Evolutionary conservation across 2,888 invertebrate genomes (phyloP).

Genomic region (Cheilosia soror): DNA sequence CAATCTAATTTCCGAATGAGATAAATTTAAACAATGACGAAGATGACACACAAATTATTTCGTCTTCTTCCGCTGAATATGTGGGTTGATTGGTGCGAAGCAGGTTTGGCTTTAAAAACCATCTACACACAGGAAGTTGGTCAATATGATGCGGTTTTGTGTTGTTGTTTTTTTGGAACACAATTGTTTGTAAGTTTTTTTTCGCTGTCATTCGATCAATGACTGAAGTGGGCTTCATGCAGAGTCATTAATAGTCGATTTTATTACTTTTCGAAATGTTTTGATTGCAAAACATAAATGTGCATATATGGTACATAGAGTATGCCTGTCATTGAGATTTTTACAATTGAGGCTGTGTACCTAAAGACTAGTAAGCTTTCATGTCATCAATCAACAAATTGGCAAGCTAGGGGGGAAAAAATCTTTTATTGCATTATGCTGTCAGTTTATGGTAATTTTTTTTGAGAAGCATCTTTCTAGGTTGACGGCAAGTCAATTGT

Average conservation of each 20-base stretch:
- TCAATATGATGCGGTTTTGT: constrained; percentile 70
- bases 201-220: constrained; percentile 17
- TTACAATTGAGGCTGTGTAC: constrained; percentile 24
- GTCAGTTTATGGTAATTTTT: constrained; percentile 36
- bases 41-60: constrained; percentile 56
- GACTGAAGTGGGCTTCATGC: constrained; percentile 52
- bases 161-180: constrained; percentile 34
- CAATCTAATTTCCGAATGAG: constrained; percentile 66
- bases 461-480: constrained; percentile 49
- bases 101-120: constrained; percentile 48
- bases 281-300: constrained; percentile 47
- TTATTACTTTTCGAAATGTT: constrained; percentile 37
- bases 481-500: constrained; percentile 64
- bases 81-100: constrained; percentile 50
- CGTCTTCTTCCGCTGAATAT: constrained; percentile 47
- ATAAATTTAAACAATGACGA: constrained; percentile 70
- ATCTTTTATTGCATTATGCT: constrained; percentile 16
- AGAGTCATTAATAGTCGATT: constrained; percentile 61
- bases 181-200: constrained; percentile 27
- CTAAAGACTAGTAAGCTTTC: constrained; percentile 33
- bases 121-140: constrained; percentile 69
- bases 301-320: constrained; percentile 34
- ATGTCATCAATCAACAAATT: constrained; percentile 65
- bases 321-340: constrained; percentile 22
- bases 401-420: constrained; percentile 5